Base-by-base conservation (phyloP, 2,888 invertebrate genomes). In the Brachycybe producta region DNA sequence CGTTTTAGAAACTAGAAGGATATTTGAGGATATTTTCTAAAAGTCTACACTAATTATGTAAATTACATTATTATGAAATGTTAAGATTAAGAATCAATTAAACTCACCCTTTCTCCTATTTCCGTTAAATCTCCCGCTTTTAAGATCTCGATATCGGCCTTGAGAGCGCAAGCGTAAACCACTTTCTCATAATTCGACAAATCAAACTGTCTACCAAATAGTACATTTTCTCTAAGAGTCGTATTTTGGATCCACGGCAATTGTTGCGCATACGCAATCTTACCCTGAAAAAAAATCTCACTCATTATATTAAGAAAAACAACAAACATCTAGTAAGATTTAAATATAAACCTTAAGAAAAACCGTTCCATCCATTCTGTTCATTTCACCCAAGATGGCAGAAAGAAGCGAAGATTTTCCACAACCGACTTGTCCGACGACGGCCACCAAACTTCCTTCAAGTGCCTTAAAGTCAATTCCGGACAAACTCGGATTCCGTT, bases 401-500 rank as follows among this genome's bases (percentile, higher is more conserved):
- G 67, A 63, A 15, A 73, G 57, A 2, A 73, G 57, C 11, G 70
- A 70, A 2, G 69, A 68, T 56, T 73, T 73, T 17, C 73, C 73
- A 34, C 67, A 59, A 1, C 72, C 73, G 8, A 73, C 71, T 26
- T 61, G 59, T 5, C 73, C 73, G 34, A 73, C 70, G 30, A 72
- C 59, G 15, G 70, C 69, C 3, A 65, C 62, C 19, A 71, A 59
- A 11, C 59, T 57, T 3, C 66, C 65, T 28, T 60, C 56, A 26
- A 58, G 55, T 0, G 70, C 59, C 5, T 58, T 56, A 13, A 68
- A 52, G 49, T 64, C 64, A 24, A 69, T 64, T 36, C 65, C 59
- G 38, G 58, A 59, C 13, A 90, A 70, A 28, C n/a, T 73, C 1
- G 78, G 74, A 46, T 75, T 77, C 39, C 78, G 72, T 5, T 59